A percentile compares a stretch with the other conserved stretches of the same genome.
Evolutionary conservation across 1,140 invertebrate species (phyloP).

Genomic region (Tetragnatha versicolor): DNA sequence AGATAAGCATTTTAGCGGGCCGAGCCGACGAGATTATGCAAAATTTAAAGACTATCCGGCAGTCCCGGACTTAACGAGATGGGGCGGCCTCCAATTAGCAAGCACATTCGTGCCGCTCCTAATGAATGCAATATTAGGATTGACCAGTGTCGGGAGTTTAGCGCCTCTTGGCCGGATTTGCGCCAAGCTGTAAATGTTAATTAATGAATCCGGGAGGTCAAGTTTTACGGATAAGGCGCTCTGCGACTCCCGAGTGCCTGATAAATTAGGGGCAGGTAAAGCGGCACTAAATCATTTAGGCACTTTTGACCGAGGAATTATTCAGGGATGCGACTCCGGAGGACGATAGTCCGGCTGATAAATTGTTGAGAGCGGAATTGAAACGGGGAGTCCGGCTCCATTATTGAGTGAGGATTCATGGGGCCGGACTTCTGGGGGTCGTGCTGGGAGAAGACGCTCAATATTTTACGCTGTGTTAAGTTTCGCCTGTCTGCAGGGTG

Average conservation of each 20-base stretch:
- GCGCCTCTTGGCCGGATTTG: slow-evolving; percentile 36
- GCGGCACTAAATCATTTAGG: slow-evolving; percentile 38
- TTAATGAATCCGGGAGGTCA: slow-evolving; percentile 43
- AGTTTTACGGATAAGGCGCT: slow-evolving; percentile 39
- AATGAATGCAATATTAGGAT: slow-evolving; percentile 49
- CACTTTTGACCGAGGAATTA: slow-evolving; percentile 25
- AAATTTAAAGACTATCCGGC: slow-evolving; percentile 44
- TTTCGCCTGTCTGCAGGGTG: too few species aligned
- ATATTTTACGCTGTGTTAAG: too few species aligned
- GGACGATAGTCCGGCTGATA: not conserved
- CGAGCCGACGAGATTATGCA: slow-evolving; percentile 44
- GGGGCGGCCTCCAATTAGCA: slow-evolving; percentile 33
- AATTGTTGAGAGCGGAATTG: slow-evolving; percentile 29
- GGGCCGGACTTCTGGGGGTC: too few species aligned
- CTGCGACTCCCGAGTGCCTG: not conserved
- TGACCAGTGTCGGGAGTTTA: slow-evolving; percentile 35
- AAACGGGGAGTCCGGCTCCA: not conserved
- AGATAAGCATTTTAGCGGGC: slow-evolving; percentile 23
- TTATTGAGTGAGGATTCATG: not conserved
- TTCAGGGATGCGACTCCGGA: not conserved
- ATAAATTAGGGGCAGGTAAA: slow-evolving; percentile 14
- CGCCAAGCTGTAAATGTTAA: slow-evolving; percentile 39
- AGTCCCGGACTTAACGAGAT: slow-evolving; percentile 40
- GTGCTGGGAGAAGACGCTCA: not conserved
- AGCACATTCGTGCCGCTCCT: slow-evolving; percentile 24